Base-by-base conservation (phyloP, 2,113 vertebrate species). In the Xiphorhynchus elegans region DNA sequence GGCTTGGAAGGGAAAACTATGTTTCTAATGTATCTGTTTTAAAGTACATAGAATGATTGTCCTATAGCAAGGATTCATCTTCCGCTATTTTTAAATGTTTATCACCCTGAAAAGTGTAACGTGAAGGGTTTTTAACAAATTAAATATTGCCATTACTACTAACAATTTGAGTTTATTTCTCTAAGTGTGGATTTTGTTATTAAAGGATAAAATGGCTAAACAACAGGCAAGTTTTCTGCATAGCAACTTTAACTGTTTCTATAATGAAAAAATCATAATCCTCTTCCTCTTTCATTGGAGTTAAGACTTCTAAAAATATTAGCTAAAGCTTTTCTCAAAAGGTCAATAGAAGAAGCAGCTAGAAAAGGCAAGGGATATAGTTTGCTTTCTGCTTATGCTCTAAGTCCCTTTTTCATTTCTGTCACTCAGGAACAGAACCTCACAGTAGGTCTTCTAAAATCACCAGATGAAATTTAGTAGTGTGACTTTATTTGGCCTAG, bases 171-270 rank as follows among this genome's bases (percentile, higher is more conserved):
- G 19, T 66, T 89, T 47, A 28, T 62, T 67, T 78, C 42, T 46
- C 16, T 39, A 14, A 7, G 9, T 56, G 23, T 3, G 4, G 6
- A 47, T 50, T 68, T n/a, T 67, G 9, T 9, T 85, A 62, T 63
- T 70, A 37, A 58, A 67, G 11, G 7, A 46, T 46, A 59, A 70
- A 10, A 24, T 4, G 19, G 40, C 7, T 83, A 84, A 75, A 73
- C 13, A 2, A 9, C 3, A 60, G 64, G 6, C 1, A 13, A 53
- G 2, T 56, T 72, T 80, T 77, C 9, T 9, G 7, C 2, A 2
- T 50, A 73, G 69, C 1, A 75, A n/a, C 4, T 53, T 74, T 14
- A 74, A 44, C 17, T 46, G 5, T 58, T 93, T 28, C 37, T 81
- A 4, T 50, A 42, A 52, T 5, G 72, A 81, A 77, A 60, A 9